Percentiles rank a stretch among this genome's conserved stretches.
These are phyloP conservation scores for Varanus salvator DNA, from an alignment of 2,113 vertebrate genomes.

Conservation along the genomic window DNA sequence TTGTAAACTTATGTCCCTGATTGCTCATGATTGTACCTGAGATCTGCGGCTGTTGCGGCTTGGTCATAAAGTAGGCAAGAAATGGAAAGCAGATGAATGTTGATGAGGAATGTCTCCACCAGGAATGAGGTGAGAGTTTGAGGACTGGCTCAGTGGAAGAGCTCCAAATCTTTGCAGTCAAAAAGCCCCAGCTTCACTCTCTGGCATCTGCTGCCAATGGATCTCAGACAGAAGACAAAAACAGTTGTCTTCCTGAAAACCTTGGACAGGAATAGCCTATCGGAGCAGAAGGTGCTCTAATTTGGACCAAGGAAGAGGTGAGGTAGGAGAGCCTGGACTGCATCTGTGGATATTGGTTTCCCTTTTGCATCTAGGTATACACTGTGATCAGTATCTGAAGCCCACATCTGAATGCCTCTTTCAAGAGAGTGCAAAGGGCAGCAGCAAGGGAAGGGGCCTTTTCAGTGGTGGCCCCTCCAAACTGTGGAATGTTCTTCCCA, in stretches of 20 bases:
- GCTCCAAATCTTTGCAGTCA: background rate
- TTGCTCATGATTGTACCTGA: background rate
- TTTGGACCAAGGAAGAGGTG: background rate
- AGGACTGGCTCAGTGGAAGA: background rate
- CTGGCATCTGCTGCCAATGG: no score
- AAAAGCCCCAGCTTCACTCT: background rate
- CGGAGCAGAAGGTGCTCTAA: background rate
- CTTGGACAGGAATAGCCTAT: background rate
- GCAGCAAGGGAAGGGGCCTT: no score
- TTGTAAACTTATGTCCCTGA: background rate
- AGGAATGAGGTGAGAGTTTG: background rate
- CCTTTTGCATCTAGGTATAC: no score
- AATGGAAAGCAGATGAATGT: conserved; percentile 6
- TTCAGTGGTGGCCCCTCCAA: no score
- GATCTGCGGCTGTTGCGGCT: background rate
- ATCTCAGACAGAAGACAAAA: background rate
- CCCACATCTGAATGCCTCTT: no score
- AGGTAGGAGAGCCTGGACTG: no score
- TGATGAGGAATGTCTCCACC: background rate
- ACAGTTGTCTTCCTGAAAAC: no score
- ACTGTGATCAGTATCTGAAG: no score
- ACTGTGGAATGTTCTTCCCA: no score
- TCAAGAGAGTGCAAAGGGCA: no score
- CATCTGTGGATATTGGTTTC: no score
- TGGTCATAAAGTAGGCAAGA: background rate